phyloP scores from a whole-genome alignment of 2,888 invertebrate genomes.

The Meandrusa payeni region DNA sequence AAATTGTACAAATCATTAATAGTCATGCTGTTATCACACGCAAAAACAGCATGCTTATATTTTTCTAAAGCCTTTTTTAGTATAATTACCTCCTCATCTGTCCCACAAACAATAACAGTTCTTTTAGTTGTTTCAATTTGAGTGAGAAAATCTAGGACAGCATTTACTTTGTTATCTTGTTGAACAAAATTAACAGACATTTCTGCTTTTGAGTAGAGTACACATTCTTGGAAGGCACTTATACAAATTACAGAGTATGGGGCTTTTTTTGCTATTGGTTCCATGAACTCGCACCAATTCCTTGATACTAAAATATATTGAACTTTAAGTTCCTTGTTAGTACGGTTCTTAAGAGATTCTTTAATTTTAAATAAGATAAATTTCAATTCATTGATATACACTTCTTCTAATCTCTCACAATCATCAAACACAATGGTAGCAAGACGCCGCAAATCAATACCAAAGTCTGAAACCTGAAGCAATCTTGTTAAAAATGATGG shows the following conservation, averaged over 20 bases:
- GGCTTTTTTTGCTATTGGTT: constrained; percentile 76
- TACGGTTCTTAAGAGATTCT: constrained; percentile 61
- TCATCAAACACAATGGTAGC: constrained; percentile 86
- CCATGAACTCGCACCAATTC: constrained; percentile 83
- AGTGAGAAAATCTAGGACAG: constrained; percentile 71
- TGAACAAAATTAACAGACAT: constrained; percentile 56
- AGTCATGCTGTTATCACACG: constrained; percentile 56
- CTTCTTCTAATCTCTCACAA: constrained; percentile 82
- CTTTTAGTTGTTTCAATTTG: constrained; percentile 65
- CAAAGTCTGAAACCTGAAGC: constrained; percentile 52
- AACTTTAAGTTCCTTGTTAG: constrained; percentile 63
- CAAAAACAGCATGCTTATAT: constrained; percentile 45
- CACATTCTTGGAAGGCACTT: constrained; percentile 87
- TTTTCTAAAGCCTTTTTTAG: constrained; percentile 45
- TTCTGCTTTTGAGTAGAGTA: constrained; percentile 83
- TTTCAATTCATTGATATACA: constrained; percentile 71
- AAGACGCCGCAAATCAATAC: constrained; percentile 81
- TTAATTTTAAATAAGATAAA: constrained; percentile 62
- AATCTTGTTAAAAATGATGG: constrained; percentile 79
- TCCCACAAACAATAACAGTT: constrained; percentile 83
- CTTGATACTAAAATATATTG: constrained; percentile 82
- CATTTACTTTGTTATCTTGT: constrained; percentile 60
- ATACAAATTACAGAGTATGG: constrained; percentile 84
- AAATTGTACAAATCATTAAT: constrained; percentile 61
- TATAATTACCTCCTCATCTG: constrained; percentile 75